Conservation (phyloP, 2,113 vertebrate genomes). For the Oreotrochilus melanogaster region DNA sequence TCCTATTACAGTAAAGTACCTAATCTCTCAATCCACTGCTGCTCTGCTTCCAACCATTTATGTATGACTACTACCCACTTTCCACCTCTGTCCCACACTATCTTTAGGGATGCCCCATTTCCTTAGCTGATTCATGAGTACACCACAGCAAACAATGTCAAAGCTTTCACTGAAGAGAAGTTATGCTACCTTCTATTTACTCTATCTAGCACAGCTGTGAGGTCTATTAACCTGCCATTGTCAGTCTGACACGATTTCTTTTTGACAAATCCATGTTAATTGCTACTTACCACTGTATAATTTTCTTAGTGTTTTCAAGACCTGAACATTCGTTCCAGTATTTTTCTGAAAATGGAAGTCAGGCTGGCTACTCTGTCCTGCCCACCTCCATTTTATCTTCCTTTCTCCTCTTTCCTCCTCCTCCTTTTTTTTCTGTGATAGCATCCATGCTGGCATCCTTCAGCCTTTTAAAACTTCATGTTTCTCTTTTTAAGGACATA, state of each 20-base stretch:
- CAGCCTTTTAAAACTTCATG: not conserved
- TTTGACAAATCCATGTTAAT: not conserved
- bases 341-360: not conserved
- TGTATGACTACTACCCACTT: no score
- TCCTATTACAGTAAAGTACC: not conserved
- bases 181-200: not conserved
- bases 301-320: not conserved
- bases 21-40: not conserved
- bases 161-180: not conserved
- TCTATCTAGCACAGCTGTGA: not conserved
- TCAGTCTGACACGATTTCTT: not conserved
- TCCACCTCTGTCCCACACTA: not conserved
- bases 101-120: fast-evolving
- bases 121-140: not conserved
- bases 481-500: not conserved
- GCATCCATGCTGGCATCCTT: not conserved
- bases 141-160: not conserved
- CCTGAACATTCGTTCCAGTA: not conserved
- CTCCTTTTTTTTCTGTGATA: not conserved
- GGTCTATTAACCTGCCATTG: not conserved
- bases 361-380: not conserved
- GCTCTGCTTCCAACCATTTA: not conserved
- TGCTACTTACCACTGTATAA: not conserved
- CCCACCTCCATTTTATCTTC: not conserved
- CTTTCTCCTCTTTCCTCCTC: not conserved